Base-by-base conservation (phyloP, 1,140 invertebrate species). In the Musca vetustissima region DNA sequence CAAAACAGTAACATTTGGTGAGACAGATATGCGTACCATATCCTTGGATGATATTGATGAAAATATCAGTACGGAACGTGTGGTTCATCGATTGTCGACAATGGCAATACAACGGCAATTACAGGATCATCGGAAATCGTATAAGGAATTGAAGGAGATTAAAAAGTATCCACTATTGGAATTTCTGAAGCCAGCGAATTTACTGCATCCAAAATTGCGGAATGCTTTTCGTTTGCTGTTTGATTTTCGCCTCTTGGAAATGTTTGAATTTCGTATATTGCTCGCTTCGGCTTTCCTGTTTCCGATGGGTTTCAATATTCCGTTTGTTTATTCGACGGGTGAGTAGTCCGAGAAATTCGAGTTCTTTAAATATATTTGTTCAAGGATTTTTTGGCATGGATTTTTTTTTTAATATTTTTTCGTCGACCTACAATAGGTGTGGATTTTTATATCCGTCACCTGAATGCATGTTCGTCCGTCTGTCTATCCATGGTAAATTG, bases 241-340 rank as follows among this genome's bases (percentile, higher is more conserved):
- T 53, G 76, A 80, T 55, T 67, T 71, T 17, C 71, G 73, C 52
- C 57, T 80, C 14, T 65, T 80, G 25, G 64, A 53, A 0, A 66
- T 52, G 22, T 74, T 76, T 24, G 76, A 78, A 70, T 80, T 80
- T 49, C 70, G 68, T 4, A 49, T 77, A 17, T 68, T 80, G 25
- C 36, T 80, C 4, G 55, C 67, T 2, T 71, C 78, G 9, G 76
- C 76, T 3, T 76, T 80, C 7, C 43, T 80, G 32, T 80, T 69
- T 64, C 74, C 78, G 0, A 73, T 80, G 73, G 78, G 78, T 19
- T 77, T 80, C 36, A 80, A 80, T 22, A 79, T 79, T 67, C 78
- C 78, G 22, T 80, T 76, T 28, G 72, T 80, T 0, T 80, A 76
- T 64, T 73, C 75, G 13, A 67, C 61, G 15, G 66, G 69, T 70